A percentile compares a stretch with the other conserved stretches of the same genome.
phyloP scores from a whole-genome alignment of 2,888 invertebrate species.

The Diplolepis rosae region DNA sequence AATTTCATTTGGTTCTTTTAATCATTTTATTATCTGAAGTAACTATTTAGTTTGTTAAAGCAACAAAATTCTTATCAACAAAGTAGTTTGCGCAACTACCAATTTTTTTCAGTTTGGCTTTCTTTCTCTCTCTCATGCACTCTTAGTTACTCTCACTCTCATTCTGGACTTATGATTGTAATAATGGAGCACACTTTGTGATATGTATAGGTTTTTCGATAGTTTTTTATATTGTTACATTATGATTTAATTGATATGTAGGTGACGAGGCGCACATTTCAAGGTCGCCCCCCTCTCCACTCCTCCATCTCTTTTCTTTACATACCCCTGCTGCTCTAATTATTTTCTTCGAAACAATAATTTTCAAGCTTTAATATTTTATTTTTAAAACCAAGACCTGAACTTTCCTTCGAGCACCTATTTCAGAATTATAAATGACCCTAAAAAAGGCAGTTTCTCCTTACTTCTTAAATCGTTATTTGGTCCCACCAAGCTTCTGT shows the following conservation, averaged over 20 bases:
- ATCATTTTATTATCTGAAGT: too few species aligned
- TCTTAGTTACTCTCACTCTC: slow-evolving; percentile 15
- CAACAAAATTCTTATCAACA: too few species aligned
- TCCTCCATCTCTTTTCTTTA: not conserved
- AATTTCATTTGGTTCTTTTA: too few species aligned
- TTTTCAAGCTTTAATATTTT: not conserved
- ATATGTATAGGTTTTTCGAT: slow-evolving; percentile 68
- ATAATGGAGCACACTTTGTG: slow-evolving; percentile 64
- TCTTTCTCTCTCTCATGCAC: slow-evolving; percentile 17
- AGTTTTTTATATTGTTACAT: slow-evolving; percentile 59
- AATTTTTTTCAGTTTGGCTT: too few species aligned
- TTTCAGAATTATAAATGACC: not conserved
- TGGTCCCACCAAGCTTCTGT: slow-evolving; percentile 19
- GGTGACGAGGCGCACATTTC: slow-evolving; percentile 53
- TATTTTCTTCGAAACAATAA: slow-evolving; percentile 8
- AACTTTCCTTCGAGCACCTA: not conserved
- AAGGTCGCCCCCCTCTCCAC: slow-evolving; percentile 15
- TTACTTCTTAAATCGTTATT: too few species aligned
- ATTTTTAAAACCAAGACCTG: not conserved
- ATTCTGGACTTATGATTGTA: slow-evolving; percentile 33
- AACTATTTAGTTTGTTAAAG: too few species aligned
- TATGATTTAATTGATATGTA: slow-evolving; percentile 68
- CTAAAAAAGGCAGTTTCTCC: not conserved
- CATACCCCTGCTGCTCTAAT: slow-evolving; percentile 19
- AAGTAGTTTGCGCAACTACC: too few species aligned